Evolutionary conservation across 1,140 invertebrate species (phyloP).

Genomic region (Sitobion miscanthi): DNA sequence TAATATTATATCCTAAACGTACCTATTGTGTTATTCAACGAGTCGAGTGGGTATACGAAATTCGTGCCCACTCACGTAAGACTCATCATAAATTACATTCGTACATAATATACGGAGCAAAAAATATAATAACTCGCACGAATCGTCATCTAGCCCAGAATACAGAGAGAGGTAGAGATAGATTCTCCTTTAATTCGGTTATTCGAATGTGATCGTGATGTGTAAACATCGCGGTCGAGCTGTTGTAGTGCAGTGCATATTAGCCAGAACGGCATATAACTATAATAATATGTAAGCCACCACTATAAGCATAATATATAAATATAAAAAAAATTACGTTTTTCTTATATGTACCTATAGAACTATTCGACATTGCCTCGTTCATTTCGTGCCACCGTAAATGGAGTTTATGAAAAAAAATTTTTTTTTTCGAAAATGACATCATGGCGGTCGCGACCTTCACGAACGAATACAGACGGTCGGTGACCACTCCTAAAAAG

Average conservation of each 20-base stretch:
- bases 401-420: background rate
- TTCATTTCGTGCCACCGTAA: background rate
- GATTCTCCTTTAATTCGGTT: background rate
- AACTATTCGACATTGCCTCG: background rate
- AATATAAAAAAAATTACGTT: background rate
- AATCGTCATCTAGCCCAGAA: background rate
- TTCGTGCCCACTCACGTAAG: slow-evolving; percentile 30
- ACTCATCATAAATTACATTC: slow-evolving; percentile 18
- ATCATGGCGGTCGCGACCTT: slow-evolving; percentile 44
- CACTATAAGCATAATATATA: background rate
- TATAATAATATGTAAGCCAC: background rate
- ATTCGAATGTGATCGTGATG: background rate
- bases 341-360: background rate
- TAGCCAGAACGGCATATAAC: background rate
- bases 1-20: background rate
- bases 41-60: slow-evolving; percentile 29
- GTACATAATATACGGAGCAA: background rate
- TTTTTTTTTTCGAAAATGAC: background rate
- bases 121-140: background rate
- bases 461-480: slow-evolving; percentile 22
- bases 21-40: background rate
- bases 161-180: background rate
- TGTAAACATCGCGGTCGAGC: background rate
- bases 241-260: background rate
- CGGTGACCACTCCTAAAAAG: slow-evolving; percentile 35